Evolutionary conservation across 2,113 vertebrate genomes (phyloP), one percentile per base, ranked within the genome.

Genomic region (Neotoma lepida): DNA sequence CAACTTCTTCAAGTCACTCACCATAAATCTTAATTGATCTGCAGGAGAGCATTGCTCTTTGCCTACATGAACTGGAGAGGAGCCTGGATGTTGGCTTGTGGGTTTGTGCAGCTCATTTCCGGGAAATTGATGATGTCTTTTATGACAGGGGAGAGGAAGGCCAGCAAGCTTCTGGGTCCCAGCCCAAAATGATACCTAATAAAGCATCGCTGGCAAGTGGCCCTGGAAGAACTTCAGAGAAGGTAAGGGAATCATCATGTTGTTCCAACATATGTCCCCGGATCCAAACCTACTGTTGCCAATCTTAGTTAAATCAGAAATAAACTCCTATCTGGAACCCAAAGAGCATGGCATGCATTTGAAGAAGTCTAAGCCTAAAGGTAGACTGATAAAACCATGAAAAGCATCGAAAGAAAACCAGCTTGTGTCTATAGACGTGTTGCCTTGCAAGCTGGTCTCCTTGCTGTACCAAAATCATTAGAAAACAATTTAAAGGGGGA

Each of bases 281-380:
- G 30, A 4, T 86, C 8, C 68, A 41, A n/a, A 46, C 24, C 1
- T 49, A 1, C 4, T 12, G 15, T 58, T 66, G n/a, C 56, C 64
- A 91, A 56, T 28, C 51, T 94, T 84, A 92, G 49, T 91, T 86
- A 94, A 97, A 89, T 63, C 85, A 94, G 35, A 96, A 93, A 58
- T 4, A 35, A 0, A 71, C 9, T 39, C 30, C 17, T 88, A 35
- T 70, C 49, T 70, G 0, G 84, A 90, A 94, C 88, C 85, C 22
- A 92, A 92, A 91, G 15, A 87, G 56, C 20, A 20, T 0, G 0
- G 13, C 6, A 20, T 61, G 26, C 9, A 10, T 61, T 70, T 39
- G 20, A 56, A 49, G 30, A 89, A 35, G 86, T 44, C 30, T 49
- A 84, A 58, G 13, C 6, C 18, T 46, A 15, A 7, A 61, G 18